Evolutionary conservation across 92 coral and sea anemone genomes (phyloP), one percentile per base, ranked within the genome.

Genomic region (Palythoa grandiflora): DNA sequence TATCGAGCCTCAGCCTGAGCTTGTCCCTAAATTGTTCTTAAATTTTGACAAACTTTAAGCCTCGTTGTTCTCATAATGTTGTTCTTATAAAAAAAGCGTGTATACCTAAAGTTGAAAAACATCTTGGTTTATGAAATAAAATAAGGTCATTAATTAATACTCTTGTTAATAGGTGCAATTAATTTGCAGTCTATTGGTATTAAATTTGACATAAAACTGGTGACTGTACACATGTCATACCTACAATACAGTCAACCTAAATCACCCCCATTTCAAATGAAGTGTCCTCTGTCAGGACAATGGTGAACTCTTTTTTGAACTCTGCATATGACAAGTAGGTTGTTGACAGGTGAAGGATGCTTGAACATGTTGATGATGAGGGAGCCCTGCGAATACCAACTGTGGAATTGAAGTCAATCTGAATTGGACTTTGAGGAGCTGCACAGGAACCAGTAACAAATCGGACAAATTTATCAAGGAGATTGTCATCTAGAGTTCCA

Each of bases 361-460:
- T 90, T 5, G 90, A 87, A 79, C 87, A 90, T 59, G 92, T 89
- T 44, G 80, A 71, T 38, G 90, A 52, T 75, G 92, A 89, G 44
- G 90, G 92, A 20, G 84, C 76, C 36, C 86, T 90, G 75, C 47
- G 66, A 6, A 86, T 52, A 14, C 86, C 92, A 75, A 44, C 40
- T 48, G 92, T 68, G 16, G 89, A 55, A 74, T 75, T 75, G 48
- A 85, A 89, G 20, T 78, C 77, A 16, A 85, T 90, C 54, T 11
- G 48, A n/a, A 89, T 86, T 59, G 92, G 92, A 35, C 59, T 86
- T 59, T 66, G 90, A 73, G 91, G 86, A 52, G 66, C 87, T 21
- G 86, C 80, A 47, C 84, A 38, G 13, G 90, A 40, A 39, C 84
- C 92, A 54, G 92, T 63, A 37, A 89, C 86, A 59, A 89, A 85